phyloP scores from a whole-genome alignment of 2,888 invertebrate genomes.

The Autographa pulchrina region DNA sequence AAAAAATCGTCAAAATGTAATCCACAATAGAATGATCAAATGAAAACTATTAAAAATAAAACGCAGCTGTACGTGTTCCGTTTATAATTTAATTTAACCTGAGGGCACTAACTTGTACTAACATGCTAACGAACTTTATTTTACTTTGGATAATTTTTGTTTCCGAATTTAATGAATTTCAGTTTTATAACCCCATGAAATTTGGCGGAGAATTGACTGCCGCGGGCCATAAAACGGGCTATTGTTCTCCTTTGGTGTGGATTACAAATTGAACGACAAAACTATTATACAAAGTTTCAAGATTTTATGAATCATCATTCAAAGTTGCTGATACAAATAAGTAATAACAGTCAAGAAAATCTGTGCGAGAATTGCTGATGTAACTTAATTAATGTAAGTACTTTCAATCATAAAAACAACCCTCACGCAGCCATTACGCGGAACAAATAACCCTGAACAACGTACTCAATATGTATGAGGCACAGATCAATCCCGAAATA shows the following conservation, averaged over 20 bases:
- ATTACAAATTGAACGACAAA: conserved; percentile 1
- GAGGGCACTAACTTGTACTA: neutral
- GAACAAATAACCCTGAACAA: conserved; percentile 27
- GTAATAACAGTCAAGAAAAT: neutral
- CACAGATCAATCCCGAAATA: conserved; percentile 31
- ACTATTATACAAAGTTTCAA: neutral
- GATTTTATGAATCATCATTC: conserved; percentile 2
- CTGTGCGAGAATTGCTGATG: conserved; percentile 1
- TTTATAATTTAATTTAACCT: conserved; percentile 2
- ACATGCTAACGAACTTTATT: conserved; percentile 7
- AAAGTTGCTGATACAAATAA: neutral
- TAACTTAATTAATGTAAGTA: conserved; percentile 2
- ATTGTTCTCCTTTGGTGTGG: conserved; percentile 4
- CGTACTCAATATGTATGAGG: conserved; percentile 16
- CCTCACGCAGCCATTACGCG: conserved; percentile 9
- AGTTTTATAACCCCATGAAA: neutral
- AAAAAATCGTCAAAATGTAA: neutral
- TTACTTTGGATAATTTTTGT: neutral
- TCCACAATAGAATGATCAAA: neutral
- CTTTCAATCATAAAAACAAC: neutral
- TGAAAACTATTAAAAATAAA: neutral
- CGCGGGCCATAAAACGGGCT: neutral
- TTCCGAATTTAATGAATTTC: conserved; percentile 10
- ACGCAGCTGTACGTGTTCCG: neutral
- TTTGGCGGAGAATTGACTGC: neutral